Evolutionary conservation across 2,888 invertebrate genomes (phyloP).

Genomic region (Drosophila melanocephala): DNA sequence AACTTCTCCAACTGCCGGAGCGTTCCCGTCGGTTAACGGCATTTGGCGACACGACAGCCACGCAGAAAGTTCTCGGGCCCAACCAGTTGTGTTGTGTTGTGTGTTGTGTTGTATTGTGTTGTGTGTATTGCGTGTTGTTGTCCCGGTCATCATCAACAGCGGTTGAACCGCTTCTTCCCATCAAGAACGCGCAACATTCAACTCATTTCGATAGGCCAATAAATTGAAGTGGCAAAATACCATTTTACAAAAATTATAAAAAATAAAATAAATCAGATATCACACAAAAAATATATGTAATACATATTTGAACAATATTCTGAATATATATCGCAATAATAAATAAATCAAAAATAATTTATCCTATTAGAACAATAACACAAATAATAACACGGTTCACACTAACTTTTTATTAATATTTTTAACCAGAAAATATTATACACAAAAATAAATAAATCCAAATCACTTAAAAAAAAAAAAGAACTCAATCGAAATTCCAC

Average conservation of each 20-base stretch:
- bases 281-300: background rate
- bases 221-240: background rate
- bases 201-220: background rate
- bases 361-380: background rate
- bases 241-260: background rate
- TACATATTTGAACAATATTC: background rate
- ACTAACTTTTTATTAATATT: background rate
- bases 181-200: background rate
- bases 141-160: conserved; percentile 32
- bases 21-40: conserved; percentile 68
- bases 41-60: conserved; percentile 77
- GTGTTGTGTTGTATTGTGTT: conserved; percentile 31
- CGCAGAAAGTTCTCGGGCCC: conserved; percentile 66
- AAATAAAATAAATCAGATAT: background rate
- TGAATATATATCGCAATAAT: background rate
- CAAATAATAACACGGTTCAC: background rate
- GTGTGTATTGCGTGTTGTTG: conserved; percentile 50
- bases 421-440: background rate
- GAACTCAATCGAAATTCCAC: conserved; percentile 5
- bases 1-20: conserved; percentile 59
- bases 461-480: conserved; percentile 2
- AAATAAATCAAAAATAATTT: background rate
- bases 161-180: background rate
- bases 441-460: background rate
- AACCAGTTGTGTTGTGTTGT: conserved; percentile 53